phyloP scores from a whole-genome alignment of 2,113 vertebrate genomes.

The Dinomys branickii region DNA sequence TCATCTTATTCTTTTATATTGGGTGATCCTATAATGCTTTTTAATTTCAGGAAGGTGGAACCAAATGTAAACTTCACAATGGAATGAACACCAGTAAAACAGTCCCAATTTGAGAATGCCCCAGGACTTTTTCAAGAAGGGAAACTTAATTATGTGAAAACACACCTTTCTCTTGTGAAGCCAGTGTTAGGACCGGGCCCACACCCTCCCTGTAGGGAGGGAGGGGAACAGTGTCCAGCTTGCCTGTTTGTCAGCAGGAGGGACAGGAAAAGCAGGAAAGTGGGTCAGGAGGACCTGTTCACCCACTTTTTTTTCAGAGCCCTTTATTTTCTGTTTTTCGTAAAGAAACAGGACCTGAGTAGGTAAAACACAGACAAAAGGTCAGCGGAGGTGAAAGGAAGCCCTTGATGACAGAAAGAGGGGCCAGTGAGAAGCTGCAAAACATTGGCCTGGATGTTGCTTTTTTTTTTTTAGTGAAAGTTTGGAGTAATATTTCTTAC shows the following conservation, averaged over 20 bases:
- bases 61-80: background rate
- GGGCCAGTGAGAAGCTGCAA: background rate
- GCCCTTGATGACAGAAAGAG: background rate
- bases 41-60: background rate
- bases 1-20: background rate
- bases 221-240: background rate
- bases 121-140: background rate
- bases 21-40: background rate
- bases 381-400: background rate
- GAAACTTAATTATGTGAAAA: background rate
- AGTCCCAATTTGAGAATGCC: background rate
- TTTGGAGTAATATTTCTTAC: background rate
- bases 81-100: background rate
- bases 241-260: background rate
- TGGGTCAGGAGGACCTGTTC: background rate
- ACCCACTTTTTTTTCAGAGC: background rate
- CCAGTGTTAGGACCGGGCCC: background rate
- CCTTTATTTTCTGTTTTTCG: background rate
- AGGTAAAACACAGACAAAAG: background rate
- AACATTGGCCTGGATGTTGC: background rate
- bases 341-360: background rate
- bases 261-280: conserved; percentile 5
- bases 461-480: background rate
- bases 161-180: background rate
- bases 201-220: background rate